These are phyloP conservation scores for Cantharis flavilabris DNA, from an alignment of 2,888 invertebrate genomes.

Conservation along the genomic window DNA sequence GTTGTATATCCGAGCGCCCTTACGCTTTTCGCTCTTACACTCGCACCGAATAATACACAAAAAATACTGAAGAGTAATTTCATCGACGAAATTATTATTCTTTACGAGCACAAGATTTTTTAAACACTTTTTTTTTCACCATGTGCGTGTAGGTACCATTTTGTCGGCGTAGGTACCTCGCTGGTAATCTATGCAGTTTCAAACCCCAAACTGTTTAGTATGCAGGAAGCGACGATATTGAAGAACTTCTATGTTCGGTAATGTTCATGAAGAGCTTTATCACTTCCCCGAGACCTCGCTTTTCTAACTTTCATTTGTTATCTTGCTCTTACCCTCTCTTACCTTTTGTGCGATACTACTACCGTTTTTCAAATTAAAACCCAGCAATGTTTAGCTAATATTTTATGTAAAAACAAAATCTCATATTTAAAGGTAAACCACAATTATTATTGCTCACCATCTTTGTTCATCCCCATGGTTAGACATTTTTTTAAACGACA, in stretches of 20 bases:
- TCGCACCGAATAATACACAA: neutral
- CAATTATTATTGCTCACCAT: slow-evolving; percentile 74
- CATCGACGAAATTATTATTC: neutral
- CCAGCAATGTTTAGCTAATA: neutral
- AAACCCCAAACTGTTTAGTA: slow-evolving; percentile 44
- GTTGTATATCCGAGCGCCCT: slow-evolving; percentile 42
- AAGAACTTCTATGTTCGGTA: slow-evolving; percentile 49
- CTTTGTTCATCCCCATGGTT: slow-evolving; percentile 99
- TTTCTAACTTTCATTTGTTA: slow-evolving; percentile 46
- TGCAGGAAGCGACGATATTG: slow-evolving; percentile 45
- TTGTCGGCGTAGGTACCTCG: neutral
- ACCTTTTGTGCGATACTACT: slow-evolving; percentile 10
- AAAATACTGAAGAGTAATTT: neutral
- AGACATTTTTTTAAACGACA: slow-evolving; percentile 98
- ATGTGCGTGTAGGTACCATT: neutral
- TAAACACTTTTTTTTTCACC: neutral
- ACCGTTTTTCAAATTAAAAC: neutral
- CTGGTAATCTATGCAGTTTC: neutral
- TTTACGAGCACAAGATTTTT: neutral
- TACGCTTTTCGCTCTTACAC: slow-evolving; percentile 5
- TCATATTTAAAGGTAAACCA: neutral
- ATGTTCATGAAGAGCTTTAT: slow-evolving; percentile 50
- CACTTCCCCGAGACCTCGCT: slow-evolving; percentile 48
- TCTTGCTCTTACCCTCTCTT: slow-evolving; percentile 33
- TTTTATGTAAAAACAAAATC: neutral